Base-by-base conservation (phyloP, 2,888 invertebrate genomes). In the Azorinus chamasolen region DNA sequence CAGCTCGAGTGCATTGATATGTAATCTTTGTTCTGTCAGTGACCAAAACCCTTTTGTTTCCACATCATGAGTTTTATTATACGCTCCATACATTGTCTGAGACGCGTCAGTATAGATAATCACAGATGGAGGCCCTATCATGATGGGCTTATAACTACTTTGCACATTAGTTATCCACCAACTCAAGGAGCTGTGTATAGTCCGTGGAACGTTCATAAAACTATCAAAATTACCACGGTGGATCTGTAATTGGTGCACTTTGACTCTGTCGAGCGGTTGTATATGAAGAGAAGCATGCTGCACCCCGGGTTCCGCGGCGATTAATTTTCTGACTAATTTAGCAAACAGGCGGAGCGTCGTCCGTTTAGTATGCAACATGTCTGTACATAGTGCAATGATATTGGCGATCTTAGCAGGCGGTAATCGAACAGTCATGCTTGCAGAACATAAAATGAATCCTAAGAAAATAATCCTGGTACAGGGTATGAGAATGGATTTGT, bases 1-100 rank as follows among this genome's bases (percentile, higher is more conserved):
- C 1, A 79, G 22, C 61, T 83, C 83, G n/a, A 72, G 46, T 6
- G 48, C 54, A 68, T 81, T 83, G 5, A 76, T 83, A 41, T 79
- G 70, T 16, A 55, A 45, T 20, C n/a, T n/a, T 16, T 27, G 46
- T 48, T 80, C 76, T 41, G 6, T 10, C 32, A 16, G 1, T 20
- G 61, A 46, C 77, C 76, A 80, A 46, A 53, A 54, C 12, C 81
- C 71, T 5, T 59, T 58, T 22, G 45, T 41, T 45, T 41, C 55
- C 4, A 46, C 12, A 41, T 25, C 32, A 24, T 62, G n/a, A 48
- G 10, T 37, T n/a, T 62, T 63, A 48, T 20, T 18, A 20, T 76
- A 73, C 61, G 54, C 73, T 1, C 73, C 80, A n/a, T 18, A 18
- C 18, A 59, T 53, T 25, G 2, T 39, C 14, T 18, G 18, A 10